Base-by-base conservation (phyloP, 2,113 vertebrate genomes). In the Laterallus jamaicensis region DNA sequence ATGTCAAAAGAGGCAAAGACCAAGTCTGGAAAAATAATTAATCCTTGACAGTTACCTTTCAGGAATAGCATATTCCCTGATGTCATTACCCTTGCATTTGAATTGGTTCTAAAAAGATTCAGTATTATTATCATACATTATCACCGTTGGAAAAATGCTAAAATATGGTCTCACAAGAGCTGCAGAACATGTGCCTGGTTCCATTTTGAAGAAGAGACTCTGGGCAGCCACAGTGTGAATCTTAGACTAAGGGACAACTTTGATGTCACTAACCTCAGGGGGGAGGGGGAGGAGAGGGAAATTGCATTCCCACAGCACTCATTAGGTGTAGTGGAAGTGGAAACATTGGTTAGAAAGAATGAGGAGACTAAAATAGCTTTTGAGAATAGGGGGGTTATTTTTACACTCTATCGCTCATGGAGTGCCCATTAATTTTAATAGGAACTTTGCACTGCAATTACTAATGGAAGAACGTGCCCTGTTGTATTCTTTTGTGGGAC, bases 371-470 rank as follows among this genome's bases (percentile, higher is more conserved):
- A 95, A 97, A 97, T 96, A 95, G 68, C 55, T 10, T 92, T 58
- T 82, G 92, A 97, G 95, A 96, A 96, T 94, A 97, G 87, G 81
- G 82, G 88, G 80, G 58, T 89, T 97, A 90, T 97, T 95, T 95
- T 94, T 91, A 97, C 82, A 82, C 86, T 92, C 74, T 47, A 31
- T 42, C 91, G 94, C 88, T 91, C 90, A 83, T 88, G 59, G 91
- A 88, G 92, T 83, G 79, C 79, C 96, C 94, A 96, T 97, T 97
- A 97, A 98, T 97, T 97, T 97, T 98, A 98, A 97, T 97, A 56
- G 96, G 84, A 90, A 81, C 84, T 91, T 97, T 90, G 82, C 96
- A 86, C 58, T 73, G 75, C 83, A 94, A 92, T 81, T 94, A 94
- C 94, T 96, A 96, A 90, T 80, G 93, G 84, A 93, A 95, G 49